Evolutionary conservation across 2,113 vertebrate genomes (phyloP).

Genomic region (Capreolus pygargus): DNA sequence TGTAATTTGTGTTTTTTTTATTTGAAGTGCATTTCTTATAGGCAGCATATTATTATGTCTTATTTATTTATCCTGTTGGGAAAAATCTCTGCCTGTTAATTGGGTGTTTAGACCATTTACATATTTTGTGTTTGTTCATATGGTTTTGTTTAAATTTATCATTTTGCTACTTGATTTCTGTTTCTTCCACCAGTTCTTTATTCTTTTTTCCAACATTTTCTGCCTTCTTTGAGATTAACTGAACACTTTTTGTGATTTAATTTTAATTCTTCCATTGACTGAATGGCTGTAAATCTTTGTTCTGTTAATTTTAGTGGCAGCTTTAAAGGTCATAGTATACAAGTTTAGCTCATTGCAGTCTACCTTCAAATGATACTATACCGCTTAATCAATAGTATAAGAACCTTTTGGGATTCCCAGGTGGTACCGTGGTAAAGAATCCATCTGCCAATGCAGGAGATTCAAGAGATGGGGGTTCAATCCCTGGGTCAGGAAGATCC

Average conservation of each 20-base stretch:
- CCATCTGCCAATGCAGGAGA: background rate
- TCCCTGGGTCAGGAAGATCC: background rate
- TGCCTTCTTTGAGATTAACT: background rate
- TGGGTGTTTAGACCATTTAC: background rate
- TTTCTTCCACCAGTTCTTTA: background rate
- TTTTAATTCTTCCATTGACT: background rate
- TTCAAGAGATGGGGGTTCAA: background rate
- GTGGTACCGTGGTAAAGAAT: background rate
- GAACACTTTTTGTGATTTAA: background rate
- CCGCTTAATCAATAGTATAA: background rate
- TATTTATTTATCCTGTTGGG: background rate
- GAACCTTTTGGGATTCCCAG: background rate
- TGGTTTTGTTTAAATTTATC: background rate
- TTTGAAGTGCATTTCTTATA: background rate
- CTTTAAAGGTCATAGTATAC: background rate
- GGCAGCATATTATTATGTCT: background rate
- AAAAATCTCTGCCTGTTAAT: background rate
- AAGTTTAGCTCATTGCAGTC: background rate
- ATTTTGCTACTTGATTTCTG: background rate
- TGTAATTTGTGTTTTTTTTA: background rate
- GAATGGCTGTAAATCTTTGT: background rate
- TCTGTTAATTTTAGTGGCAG: background rate
- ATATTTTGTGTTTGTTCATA: background rate
- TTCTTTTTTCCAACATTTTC: background rate
- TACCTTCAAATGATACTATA: background rate